A percentile compares a stretch with the other conserved stretches of the same genome.
phyloP scores from a whole-genome alignment of 30 jellyfish, hydroid and myxozoan genomes.

The Morbakka virulenta region DNA sequence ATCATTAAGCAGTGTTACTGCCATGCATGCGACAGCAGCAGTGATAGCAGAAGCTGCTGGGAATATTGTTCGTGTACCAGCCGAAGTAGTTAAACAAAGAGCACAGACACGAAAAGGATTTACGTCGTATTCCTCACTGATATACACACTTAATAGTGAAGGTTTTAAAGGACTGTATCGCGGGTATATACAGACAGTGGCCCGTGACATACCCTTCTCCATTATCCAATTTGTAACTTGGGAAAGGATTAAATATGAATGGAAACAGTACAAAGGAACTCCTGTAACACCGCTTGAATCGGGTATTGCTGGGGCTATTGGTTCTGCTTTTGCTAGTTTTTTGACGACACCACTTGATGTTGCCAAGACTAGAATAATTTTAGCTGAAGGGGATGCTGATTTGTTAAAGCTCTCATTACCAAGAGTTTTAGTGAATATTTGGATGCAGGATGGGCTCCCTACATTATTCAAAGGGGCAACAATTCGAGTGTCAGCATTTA shows the following conservation, averaged over 20 bases:
- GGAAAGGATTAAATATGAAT: slow-evolving; percentile 43
- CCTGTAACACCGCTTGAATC: slow-evolving; percentile 61
- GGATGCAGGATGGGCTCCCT: not conserved
- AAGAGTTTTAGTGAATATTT: not conserved
- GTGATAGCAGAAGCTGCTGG: slow-evolving; percentile 79
- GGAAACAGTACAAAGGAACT: not conserved
- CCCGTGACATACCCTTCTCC: slow-evolving; percentile 96
- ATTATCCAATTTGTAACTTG: slow-evolving; percentile 87
- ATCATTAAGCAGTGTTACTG: slow-evolving; percentile 10
- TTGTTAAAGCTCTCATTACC: not conserved
- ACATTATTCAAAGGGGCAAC: not conserved
- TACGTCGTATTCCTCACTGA: slow-evolving; percentile 49
- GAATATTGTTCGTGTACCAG: slow-evolving; percentile 79
- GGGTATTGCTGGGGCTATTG: slow-evolving; percentile 91
- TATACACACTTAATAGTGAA: slow-evolving; percentile 45
- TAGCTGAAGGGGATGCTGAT: slow-evolving; percentile 69
- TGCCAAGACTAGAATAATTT: slow-evolving; percentile 89
- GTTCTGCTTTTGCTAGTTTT: slow-evolving; percentile 86
- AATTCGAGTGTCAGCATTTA: not conserved
- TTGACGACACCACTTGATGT: slow-evolving; percentile 96
- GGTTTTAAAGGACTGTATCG: slow-evolving; percentile 89
- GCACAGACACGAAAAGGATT: slow-evolving; percentile 81
- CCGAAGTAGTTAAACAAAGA: slow-evolving; percentile 94
- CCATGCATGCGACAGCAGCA: slow-evolving; percentile 67
- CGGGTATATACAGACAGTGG: slow-evolving; percentile 76